Conservation (phyloP, 2,888 invertebrate genomes). For the Lagria hirta region DNA sequence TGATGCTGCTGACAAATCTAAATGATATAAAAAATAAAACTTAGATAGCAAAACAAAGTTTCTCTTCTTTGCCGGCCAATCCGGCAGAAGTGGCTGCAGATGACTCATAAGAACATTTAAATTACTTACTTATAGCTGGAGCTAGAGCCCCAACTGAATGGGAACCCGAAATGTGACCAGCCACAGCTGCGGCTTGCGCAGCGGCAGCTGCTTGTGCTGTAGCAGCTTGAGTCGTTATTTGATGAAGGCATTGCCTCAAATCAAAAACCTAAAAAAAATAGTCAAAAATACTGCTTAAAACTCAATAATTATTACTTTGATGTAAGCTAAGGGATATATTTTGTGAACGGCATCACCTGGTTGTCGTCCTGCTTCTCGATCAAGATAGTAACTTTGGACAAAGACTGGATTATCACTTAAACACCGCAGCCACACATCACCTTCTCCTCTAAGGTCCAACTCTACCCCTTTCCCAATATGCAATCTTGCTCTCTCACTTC, state of each 20-base stretch:
- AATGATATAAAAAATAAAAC: no score
- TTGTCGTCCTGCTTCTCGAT: slow-evolving; percentile 93
- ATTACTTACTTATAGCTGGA: slow-evolving; percentile 65
- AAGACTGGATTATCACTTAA: slow-evolving; percentile 97
- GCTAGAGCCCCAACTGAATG: slow-evolving; percentile 70
- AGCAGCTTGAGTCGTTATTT: slow-evolving; percentile 96
- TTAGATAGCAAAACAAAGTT: no score
- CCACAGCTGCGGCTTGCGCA: slow-evolving; percentile 97
- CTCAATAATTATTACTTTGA: slow-evolving; percentile 67
- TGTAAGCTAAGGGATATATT: slow-evolving; percentile 95
- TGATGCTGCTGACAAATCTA: slow-evolving; percentile 89
- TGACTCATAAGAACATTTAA: slow-evolving; percentile 7
- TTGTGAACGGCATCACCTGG: slow-evolving; percentile 99
- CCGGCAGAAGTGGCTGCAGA: no score
- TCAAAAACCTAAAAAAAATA: slow-evolving; percentile 80
- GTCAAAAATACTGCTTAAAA: neutral
- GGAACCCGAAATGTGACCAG: slow-evolving; percentile 85
- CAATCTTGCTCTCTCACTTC: slow-evolving; percentile 87
- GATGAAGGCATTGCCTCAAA: slow-evolving; percentile 93
- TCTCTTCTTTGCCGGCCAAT: no score
- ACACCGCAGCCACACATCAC: slow-evolving; percentile 96
- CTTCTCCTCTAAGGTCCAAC: slow-evolving; percentile 86
- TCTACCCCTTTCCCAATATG: slow-evolving; percentile 99
- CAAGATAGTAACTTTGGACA: slow-evolving; percentile 97
- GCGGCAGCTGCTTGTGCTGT: slow-evolving; percentile 93